These are phyloP conservation scores for Mastomys coucha DNA, from an alignment of 2,113 vertebrate genomes.

Conservation along the genomic window DNA sequence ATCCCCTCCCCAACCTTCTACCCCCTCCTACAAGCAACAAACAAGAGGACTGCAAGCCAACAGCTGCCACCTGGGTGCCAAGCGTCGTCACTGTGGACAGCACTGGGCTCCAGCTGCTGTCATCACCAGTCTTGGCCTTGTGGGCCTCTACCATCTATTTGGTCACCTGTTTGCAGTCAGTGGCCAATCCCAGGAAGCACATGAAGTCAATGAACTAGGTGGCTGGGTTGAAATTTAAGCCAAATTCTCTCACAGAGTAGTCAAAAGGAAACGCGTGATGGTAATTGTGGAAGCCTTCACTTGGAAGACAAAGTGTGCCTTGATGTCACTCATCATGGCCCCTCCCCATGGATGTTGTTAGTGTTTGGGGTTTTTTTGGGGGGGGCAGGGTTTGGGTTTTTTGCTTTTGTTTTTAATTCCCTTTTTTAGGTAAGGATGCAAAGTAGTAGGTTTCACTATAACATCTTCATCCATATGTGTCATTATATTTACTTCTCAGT, in stretches of 20 bases:
- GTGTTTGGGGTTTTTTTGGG: no score
- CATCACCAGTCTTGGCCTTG: constrained; percentile 90
- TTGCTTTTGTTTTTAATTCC: not conserved
- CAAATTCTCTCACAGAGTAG: constrained; percentile 91
- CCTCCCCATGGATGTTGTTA: not conserved
- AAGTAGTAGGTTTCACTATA: not conserved
- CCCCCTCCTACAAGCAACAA: not conserved
- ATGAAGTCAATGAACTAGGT: constrained; percentile 93
- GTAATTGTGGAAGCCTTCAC: constrained; percentile 91
- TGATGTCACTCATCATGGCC: not conserved
- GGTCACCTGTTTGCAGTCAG: constrained; percentile 87
- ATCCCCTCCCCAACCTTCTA: not conserved
- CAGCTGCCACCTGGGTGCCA: not conserved
- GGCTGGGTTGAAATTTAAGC: constrained; percentile 91
- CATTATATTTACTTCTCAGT: not conserved
- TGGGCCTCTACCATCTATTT: constrained; percentile 87
- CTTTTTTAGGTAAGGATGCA: not conserved
- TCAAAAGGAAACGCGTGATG: constrained; percentile 92
- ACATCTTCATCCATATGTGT: not conserved
- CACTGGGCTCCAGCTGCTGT: constrained; percentile 81
- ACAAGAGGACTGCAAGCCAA: not conserved
- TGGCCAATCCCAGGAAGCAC: constrained; percentile 90
- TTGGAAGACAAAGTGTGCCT: constrained; percentile 81
- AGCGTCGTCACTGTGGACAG: rapidly evolving
- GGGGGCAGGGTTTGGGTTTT: no score